Base-by-base conservation (phyloP, 2,888 invertebrate species). In the Dorcus parallelipipedus region DNA sequence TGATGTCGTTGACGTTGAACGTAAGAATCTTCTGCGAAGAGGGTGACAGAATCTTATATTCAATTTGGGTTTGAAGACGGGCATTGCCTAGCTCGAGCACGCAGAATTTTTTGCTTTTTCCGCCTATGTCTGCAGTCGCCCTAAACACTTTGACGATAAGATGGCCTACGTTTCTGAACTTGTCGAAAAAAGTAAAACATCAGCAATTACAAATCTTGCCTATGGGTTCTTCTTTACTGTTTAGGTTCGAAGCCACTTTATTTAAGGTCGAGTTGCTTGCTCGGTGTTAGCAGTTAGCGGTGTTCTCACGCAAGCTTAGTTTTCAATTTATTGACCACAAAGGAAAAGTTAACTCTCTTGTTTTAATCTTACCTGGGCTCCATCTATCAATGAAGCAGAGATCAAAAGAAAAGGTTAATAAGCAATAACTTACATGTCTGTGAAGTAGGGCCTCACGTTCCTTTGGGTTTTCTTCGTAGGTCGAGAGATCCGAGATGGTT, bases 1-100 rank as follows among this genome's bases (percentile, higher is more conserved):
- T 95, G 65, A 99, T 93, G 75, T 99, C 99, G 75, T 96, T 93
- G n/a, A 94, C 87, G 77, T 93, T 93, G 75, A 99, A 97, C 47
- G 95, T 96, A 76, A 98, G 99, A 67, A 97, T 93, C 80, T 98
- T 98, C 82, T 97, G 95, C 99, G 98, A 99, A 65, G 90, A 94
- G 0, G 99, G 99, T 55, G 90, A 84, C 20, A 99, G 80, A 0
- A 98, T 99, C 78, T 98, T 97, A 78, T 99, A 99, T 78, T 98
- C 97, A 0, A 98, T 99, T 77, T 98, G 97, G 0, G 99, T 99
- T 78, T 98, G 97, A 39, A 98, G 81, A 51, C 98, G 85, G 1
- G 95, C 88, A 75, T 99, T 99, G 9, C 95, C 93, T 63, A 99
- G 81, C 76, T 98, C 97, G 17, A 99, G 78, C 0, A 99, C 97